A percentile compares a stretch with the other conserved stretches of the same genome.
Evolutionary conservation across 2,888 invertebrate species (phyloP).

Genomic region (Nephrocerus scutellatus): DNA sequence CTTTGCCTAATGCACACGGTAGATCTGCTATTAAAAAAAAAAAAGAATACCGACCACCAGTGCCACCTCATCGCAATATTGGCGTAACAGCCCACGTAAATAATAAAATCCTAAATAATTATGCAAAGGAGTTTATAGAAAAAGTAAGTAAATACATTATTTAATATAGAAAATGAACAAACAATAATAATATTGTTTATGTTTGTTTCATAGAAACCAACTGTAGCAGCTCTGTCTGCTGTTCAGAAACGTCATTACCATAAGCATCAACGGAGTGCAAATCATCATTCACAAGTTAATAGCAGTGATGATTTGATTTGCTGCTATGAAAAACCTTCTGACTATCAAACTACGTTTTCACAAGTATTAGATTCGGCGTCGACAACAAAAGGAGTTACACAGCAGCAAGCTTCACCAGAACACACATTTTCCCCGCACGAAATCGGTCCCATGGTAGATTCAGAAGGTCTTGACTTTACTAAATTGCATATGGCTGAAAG

Average conservation of each 20-base stretch:
- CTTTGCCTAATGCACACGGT: too few relatives aligned
- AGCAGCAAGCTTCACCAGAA: slow-evolving; percentile 24
- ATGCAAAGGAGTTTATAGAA: slow-evolving; percentile 18
- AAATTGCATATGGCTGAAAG: slow-evolving; percentile 47
- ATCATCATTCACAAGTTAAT: slow-evolving; percentile 25
- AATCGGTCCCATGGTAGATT: slow-evolving; percentile 22
- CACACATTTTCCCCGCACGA: slow-evolving; percentile 27
- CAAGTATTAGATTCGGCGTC: slow-evolving; percentile 29
- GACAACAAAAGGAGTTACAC: slow-evolving; percentile 23
- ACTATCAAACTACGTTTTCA: slow-evolving; percentile 28
- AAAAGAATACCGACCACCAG: slow-evolving; percentile 78
- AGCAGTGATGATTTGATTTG: slow-evolving; percentile 24
- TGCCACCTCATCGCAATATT: slow-evolving; percentile 77
- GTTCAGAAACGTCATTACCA: slow-evolving; percentile 32
- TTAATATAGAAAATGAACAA: neutral
- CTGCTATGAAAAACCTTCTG: slow-evolving; percentile 25
- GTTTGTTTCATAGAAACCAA: slow-evolving; percentile 11
- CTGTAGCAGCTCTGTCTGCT: slow-evolving; percentile 15
- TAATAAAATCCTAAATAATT: too few relatives aligned
- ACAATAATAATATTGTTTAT: neutral
- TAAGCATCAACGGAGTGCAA: slow-evolving; percentile 38
- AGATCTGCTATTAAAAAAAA: too few relatives aligned
- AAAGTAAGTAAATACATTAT: slow-evolving; percentile 18
- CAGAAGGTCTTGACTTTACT: too few relatives aligned
- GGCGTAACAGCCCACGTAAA: slow-evolving; percentile 53